Base-by-base conservation (phyloP, 2,888 invertebrate species). In the Drosophila algonquin region DNA sequence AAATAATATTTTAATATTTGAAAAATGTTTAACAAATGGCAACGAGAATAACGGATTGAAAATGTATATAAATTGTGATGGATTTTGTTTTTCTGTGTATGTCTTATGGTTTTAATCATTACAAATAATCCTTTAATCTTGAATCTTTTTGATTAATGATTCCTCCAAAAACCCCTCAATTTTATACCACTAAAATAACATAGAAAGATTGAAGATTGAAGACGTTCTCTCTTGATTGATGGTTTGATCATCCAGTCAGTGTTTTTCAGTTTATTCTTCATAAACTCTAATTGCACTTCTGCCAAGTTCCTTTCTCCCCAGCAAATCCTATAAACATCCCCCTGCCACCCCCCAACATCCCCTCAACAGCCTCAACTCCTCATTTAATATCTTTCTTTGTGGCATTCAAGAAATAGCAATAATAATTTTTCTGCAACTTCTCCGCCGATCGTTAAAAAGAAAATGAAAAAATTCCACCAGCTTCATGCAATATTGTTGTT, bases 401-500 rank as follows among this genome's bases (percentile, higher is more conserved):
- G 12, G 5, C 32, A 14, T 18, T 30, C 32, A 57, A 32, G 40
- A 40, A 14, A 40, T 40, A 14, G 40, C 40, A 40, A 48, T n/a
- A 57, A 27, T 16, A 27, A 57, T 32, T 48, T 59, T 50, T 27
- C 40, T 58, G 14, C 40, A 40, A 40, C 40, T 40, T 50, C 45
- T 18, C 7, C n/a, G 40, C 2, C 10, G 10, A 52, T 21, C 12
- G 14, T 45, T 58, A 16, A 58, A 59, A 50, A 3, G 40, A 59
- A 59, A 59, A 50, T 35, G 18, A 18, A 51, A 62, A 16, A 57
- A 45, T 51, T 55, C 16, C 48, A 63, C 24, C 1, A 55, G 32
- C 63, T 40, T 45, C 50, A 27, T 63, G 48, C 52, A 53, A 53
- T 50, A n/a, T 30, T 51, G 10, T 30, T 8, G 32, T 32, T 63